Base-by-base conservation (phyloP, 2,888 invertebrate species). In the Calliphora vomitoria region DNA sequence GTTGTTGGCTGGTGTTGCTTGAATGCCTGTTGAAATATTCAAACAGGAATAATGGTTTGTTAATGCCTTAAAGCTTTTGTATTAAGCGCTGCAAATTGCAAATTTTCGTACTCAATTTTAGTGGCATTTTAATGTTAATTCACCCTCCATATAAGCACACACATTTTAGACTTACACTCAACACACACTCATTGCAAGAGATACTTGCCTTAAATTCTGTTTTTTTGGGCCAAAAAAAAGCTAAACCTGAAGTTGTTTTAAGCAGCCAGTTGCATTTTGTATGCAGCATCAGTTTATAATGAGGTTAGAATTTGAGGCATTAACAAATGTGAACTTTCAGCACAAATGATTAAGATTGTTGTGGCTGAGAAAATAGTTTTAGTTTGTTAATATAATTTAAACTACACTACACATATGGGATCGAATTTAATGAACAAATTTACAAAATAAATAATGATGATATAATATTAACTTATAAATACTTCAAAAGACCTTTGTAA, bases 1-100 rank as follows among this genome's bases (percentile, higher is more conserved):
- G 60, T 13, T 4, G n/a, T 4, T 20, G 62, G 15, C 20, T 64
- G 68, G 35, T 60, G 66, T 20, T 71, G 35, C 55, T 60, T 38
- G 72, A 53, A 71, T 78, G 76, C 68, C 41, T 76, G 76, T 74
- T 82, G 60, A 79, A 78, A 82, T 86, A 82, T 86, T 82, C 53
- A 82, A 82, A 74, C 82, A 68, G 79, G 82, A 78, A 79, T 86
- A 82, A 82, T 82, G 69, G 82, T 82, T 69, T 86, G 74, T 86
- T 86, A 86, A 86, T 86, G 82, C 82, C 82, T 86, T 66, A 74
- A 82, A 86, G 72, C 72, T 78, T 82, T 82, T 72, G 74, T 78
- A 64, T 78, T 86, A 82, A 86, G 74, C 82, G 86, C 68, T 82
- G 62, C 82, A 82, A 86, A 86, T 82, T 86, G 68, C 74, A 82